These are phyloP conservation scores for Sylvilagus bachmani DNA, from an alignment of 2,113 vertebrate genomes.

Conservation along the genomic window DNA sequence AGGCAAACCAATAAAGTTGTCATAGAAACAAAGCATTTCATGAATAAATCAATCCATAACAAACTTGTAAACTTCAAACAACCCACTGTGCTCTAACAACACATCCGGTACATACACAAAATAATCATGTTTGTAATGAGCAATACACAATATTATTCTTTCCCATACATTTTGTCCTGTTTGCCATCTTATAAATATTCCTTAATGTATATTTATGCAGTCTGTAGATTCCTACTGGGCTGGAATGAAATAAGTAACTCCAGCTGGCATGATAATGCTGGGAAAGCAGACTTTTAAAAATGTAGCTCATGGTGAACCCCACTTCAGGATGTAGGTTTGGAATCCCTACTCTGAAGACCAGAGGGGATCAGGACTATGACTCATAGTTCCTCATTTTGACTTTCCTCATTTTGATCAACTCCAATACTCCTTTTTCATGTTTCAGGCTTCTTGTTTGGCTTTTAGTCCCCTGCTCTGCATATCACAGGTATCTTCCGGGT, in stretches of 20 bases:
- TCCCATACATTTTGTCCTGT: constrained; percentile 82
- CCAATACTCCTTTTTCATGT: not conserved
- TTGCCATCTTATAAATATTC: constrained; percentile 85
- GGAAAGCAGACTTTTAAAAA: constrained; percentile 79
- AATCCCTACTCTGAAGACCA: constrained; percentile 64
- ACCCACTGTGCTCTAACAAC: constrained; percentile 86
- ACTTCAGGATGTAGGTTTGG: constrained; percentile 51
- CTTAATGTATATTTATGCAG: constrained; percentile 79
- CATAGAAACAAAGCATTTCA: constrained; percentile 93
- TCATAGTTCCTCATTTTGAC: constrained; percentile 47
- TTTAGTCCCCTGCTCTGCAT: not conserved
- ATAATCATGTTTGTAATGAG: constrained; percentile 87
- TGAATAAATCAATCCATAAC: constrained; percentile 92
- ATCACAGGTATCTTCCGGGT: not conserved
- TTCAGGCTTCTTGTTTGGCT: not conserved
- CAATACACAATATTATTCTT: constrained; percentile 76
- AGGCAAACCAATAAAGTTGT: constrained; percentile 92
- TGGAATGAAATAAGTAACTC: constrained; percentile 81
- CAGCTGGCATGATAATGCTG: constrained; percentile 78
- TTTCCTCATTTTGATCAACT: constrained; percentile 20
- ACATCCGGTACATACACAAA: constrained; percentile 84
- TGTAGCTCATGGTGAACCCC: constrained; percentile 53
- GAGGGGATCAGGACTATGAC: constrained; percentile 50
- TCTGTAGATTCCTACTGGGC: constrained; percentile 74
- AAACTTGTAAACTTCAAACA: constrained; percentile 89